Conservation (phyloP, 2,797 vertebrate genomes). For the Muscicapa striata region DNA sequence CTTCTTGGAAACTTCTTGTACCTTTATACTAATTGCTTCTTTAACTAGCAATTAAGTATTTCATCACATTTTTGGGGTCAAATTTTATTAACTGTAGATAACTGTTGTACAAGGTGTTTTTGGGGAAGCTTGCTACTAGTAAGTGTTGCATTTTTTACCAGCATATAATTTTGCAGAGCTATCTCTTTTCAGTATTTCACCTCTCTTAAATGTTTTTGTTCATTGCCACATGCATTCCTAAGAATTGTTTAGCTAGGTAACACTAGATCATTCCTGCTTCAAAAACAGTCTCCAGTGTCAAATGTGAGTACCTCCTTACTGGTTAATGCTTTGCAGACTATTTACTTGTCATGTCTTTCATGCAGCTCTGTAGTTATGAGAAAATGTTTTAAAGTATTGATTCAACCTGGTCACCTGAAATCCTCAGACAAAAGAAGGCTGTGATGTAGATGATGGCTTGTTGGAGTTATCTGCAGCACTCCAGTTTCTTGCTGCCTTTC, state of each 20-base stretch:
- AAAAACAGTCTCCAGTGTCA: background rate
- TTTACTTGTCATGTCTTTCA: background rate
- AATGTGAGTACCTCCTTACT: background rate
- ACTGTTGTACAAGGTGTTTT: background rate
- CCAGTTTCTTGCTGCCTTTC: background rate
- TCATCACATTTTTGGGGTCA: background rate
- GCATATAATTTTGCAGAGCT: background rate
- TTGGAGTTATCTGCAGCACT: background rate
- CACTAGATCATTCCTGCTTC: background rate
- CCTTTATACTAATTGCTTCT: background rate
- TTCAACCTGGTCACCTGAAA: background rate
- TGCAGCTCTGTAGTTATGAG: background rate
- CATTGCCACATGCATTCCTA: background rate
- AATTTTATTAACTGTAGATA: background rate
- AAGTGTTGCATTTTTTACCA: background rate
- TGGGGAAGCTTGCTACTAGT: background rate
- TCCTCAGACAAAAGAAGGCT: background rate
- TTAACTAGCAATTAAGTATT: background rate
- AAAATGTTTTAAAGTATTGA: background rate
- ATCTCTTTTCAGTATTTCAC: background rate
- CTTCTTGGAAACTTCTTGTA: background rate
- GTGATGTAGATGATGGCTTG: background rate
- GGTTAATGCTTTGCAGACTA: background rate
- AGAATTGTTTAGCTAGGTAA: background rate
- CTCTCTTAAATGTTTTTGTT: background rate